A percentile compares a stretch with the other conserved stretches of the same genome.
These are phyloP conservation scores for Aptenodytes forsteri DNA, from an alignment of 2,113 vertebrate species.

Conservation along the genomic window DNA sequence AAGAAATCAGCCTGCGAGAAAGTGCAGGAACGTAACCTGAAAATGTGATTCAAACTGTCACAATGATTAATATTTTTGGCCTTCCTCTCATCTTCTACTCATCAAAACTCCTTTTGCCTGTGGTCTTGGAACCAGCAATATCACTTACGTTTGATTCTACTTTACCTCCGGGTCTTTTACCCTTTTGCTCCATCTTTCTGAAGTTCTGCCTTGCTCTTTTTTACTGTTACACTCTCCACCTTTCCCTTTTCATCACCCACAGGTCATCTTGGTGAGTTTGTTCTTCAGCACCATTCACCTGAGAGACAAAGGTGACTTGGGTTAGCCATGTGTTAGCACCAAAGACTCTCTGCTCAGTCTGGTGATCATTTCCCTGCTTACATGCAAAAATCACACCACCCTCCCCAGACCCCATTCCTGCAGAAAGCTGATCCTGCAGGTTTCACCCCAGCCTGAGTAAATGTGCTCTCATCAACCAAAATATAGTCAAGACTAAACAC, in stretches of 20 bases:
- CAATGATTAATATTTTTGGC: conserved; percentile 32
- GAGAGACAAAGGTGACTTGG: not conserved
- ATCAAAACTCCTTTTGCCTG: not conserved
- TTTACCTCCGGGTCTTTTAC: not conserved
- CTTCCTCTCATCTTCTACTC: not conserved
- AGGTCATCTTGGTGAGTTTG: not conserved
- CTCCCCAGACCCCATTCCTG: not conserved
- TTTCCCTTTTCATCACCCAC: not conserved
- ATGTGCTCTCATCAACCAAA: not conserved
- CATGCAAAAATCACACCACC: not conserved
- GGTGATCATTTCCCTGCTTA: not conserved
- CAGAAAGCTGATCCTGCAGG: not conserved
- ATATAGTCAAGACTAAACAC: not conserved
- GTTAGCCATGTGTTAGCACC: not conserved
- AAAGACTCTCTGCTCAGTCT: not conserved
- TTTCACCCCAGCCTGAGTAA: not conserved
- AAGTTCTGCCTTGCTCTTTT: not conserved
- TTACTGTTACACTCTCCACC: not conserved
- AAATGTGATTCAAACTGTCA: conserved; percentile 1
- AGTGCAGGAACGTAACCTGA: not conserved
- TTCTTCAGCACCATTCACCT: not conserved
- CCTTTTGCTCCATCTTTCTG: not conserved
- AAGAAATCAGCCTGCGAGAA: not conserved
- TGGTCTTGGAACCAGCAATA: not conserved
- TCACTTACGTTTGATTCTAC: not conserved